These are phyloP conservation scores for Acinonyx jubatus DNA, from an alignment of 2,113 vertebrate species.

Conservation along the genomic window DNA sequence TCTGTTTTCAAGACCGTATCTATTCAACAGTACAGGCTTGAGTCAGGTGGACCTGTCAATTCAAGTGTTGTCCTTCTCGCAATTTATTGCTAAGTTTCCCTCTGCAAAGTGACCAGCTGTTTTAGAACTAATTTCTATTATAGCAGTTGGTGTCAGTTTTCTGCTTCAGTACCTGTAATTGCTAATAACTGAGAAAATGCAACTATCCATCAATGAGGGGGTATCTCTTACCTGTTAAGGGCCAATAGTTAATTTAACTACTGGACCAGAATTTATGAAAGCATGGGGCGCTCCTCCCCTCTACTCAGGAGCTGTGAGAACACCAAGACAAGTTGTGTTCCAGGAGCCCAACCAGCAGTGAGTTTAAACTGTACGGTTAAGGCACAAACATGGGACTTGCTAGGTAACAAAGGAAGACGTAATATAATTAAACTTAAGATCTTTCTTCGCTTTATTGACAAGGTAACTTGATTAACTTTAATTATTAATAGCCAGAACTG, in stretches of 20 bases:
- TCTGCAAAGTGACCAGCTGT: not conserved
- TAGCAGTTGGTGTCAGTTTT: not conserved
- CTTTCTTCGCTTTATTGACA: conserved; percentile 34
- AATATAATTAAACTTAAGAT: not conserved
- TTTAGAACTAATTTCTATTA: not conserved
- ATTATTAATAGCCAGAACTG: conserved; percentile 13
- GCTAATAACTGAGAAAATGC: not conserved
- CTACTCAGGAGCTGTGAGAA: not conserved
- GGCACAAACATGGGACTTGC: not conserved
- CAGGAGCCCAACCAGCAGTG: not conserved
- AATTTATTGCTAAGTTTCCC: not conserved
- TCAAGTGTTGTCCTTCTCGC: not conserved
- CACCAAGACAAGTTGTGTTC: not conserved
- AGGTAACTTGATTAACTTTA: conserved; percentile 6
- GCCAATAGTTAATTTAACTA: not conserved
- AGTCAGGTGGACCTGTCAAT: not conserved
- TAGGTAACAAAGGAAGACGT: conserved; percentile 12
- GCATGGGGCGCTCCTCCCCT: not conserved
- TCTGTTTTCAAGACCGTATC: not conserved
- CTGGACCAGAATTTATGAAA: not conserved
- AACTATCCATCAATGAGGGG: not conserved
- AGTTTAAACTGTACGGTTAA: conserved; percentile 27
- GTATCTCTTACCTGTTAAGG: not conserved
- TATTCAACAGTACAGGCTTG: not conserved
- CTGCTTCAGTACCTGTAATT: not conserved